A percentile compares a stretch with the other conserved stretches of the same genome.
These are phyloP conservation scores for Leucoraja erinaceus DNA, from an alignment of 2,113 vertebrate genomes.

Conservation along the genomic window DNA sequence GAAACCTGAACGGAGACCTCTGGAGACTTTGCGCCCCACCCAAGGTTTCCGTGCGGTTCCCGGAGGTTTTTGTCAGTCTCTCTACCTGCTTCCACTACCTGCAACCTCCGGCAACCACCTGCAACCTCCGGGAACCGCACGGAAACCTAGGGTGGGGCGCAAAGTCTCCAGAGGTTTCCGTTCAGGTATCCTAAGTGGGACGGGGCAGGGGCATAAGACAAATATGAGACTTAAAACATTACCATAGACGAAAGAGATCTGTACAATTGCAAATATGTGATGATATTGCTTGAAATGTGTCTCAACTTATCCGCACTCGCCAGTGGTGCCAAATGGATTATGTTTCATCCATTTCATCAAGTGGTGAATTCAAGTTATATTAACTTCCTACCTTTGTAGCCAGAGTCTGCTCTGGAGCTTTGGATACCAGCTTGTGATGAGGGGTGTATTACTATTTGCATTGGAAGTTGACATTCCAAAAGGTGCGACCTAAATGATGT, in stretches of 20 bases:
- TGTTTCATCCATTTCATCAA: neutral
- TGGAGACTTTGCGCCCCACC: too few species aligned
- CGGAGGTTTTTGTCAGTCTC: too few species aligned
- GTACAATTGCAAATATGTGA: neutral
- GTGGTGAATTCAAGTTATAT: neutral
- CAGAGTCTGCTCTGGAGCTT: neutral
- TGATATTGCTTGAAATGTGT: neutral
- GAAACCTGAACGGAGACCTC: too few species aligned
- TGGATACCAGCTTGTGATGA: neutral
- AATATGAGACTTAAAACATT: neutral
- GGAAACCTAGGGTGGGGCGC: too few species aligned
- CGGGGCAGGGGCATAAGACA: too few species aligned
- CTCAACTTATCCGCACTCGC: neutral
- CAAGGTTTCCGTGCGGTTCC: too few species aligned
- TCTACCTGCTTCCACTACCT: too few species aligned
- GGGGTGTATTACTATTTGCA: neutral
- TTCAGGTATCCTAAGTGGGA: too few species aligned
- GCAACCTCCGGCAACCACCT: too few species aligned
- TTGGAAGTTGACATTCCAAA: conserved; percentile 1
- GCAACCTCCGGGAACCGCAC: too few species aligned
- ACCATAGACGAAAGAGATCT: neutral
- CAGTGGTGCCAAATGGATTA: neutral
- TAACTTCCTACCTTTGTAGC: neutral
- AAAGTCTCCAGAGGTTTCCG: too few species aligned
- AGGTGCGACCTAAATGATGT: neutral